These are phyloP conservation scores for Tetrao urogallus DNA, from an alignment of 2,113 vertebrate species.

Conservation along the genomic window DNA sequence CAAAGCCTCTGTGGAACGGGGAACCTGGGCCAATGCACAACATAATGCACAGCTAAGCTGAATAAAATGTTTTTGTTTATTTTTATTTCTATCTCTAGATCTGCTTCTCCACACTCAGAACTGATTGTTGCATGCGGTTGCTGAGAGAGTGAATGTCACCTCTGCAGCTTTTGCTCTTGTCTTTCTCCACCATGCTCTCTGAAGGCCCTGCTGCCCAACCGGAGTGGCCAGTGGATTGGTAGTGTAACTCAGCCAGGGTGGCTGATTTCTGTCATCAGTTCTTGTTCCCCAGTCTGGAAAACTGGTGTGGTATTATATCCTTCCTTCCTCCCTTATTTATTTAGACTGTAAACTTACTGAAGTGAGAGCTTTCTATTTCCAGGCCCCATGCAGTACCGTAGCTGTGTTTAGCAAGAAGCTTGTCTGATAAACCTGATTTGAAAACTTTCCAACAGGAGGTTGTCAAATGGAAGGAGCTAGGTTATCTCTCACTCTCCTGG, in stretches of 20 bases:
- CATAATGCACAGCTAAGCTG: neutral
- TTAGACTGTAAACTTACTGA: slow-evolving; percentile 37
- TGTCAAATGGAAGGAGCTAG: neutral
- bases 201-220: neutral
- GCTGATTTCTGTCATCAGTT: neutral
- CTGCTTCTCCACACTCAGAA: neutral
- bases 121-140: neutral
- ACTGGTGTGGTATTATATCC: slow-evolving; percentile 17
- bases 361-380: slow-evolving; percentile 2
- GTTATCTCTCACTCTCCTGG: neutral
- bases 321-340: slow-evolving; percentile 61
- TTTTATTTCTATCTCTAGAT: neutral
- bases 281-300: neutral
- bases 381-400: neutral
- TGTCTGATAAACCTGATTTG: neutral
- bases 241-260: fast-evolving
- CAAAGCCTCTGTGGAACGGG: slow-evolving; percentile 8
- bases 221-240: neutral
- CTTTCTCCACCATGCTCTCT: neutral
- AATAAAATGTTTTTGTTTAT: neutral
- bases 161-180: neutral
- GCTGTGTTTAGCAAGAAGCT: neutral
- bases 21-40: neutral
- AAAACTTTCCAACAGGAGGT: neutral
- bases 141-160: neutral